Conservation (phyloP, 2,113 vertebrate species). For the Megaleporinus macrocephalus region DNA sequence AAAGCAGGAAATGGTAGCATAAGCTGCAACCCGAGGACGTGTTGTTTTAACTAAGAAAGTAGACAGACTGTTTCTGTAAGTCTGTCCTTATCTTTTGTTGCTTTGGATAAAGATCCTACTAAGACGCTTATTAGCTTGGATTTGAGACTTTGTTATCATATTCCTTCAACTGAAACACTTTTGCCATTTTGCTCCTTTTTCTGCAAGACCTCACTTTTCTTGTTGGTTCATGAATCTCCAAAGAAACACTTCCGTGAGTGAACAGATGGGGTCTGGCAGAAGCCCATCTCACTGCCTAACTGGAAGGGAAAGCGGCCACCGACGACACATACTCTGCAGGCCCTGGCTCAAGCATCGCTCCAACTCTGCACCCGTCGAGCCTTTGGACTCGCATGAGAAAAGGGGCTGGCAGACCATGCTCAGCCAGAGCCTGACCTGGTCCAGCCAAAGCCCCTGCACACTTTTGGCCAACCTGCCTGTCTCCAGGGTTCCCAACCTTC, state of each 20-base stretch:
- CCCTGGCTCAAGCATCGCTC: constrained; percentile 46
- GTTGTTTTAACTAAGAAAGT: background rate
- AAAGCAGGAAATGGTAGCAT: constrained; percentile 56
- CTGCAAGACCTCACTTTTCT: constrained; percentile 28
- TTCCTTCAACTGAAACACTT: background rate
- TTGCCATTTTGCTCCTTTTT: background rate
- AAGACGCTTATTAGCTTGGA: background rate
- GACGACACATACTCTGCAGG: constrained; percentile 52
- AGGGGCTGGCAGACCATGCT: constrained; percentile 24
- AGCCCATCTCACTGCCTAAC: background rate
- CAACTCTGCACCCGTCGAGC: constrained; percentile 36
- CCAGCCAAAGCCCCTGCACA: background rate
- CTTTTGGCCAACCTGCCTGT: constrained; percentile 2
- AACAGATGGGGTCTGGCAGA: background rate
- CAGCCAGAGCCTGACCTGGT: background rate
- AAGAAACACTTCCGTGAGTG: background rate
- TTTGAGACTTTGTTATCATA: background rate
- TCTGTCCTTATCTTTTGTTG: background rate
- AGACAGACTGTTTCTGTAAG: constrained; percentile 4
- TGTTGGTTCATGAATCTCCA: constrained; percentile 60
- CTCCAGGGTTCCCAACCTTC: constrained; percentile 45
- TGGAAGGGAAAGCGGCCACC: constrained; percentile 21
- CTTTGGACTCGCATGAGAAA: constrained; percentile 59
- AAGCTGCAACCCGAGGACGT: constrained; percentile 24
- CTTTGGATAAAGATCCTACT: background rate